A percentile compares a stretch with the other conserved stretches of the same genome.
These are phyloP conservation scores for Ursus arctos DNA, from an alignment of 2,113 vertebrate genomes.

Conservation along the genomic window DNA sequence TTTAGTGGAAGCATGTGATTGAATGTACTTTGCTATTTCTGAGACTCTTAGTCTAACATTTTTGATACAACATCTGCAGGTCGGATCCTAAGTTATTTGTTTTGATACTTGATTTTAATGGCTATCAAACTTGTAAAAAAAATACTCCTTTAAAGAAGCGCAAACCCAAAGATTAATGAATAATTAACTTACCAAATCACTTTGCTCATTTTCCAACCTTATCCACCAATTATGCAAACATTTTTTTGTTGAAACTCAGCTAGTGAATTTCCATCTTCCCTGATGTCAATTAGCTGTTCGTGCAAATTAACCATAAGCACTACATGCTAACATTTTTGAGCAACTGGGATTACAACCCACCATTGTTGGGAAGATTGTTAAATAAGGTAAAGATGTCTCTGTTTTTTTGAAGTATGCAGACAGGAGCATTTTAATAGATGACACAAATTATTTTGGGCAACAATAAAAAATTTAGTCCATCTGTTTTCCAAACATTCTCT, in stretches of 20 bases:
- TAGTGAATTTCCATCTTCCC: background rate
- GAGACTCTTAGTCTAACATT: background rate
- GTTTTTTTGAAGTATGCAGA: background rate
- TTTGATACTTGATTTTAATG: background rate
- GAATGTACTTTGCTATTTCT: background rate
- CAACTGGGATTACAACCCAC: background rate
- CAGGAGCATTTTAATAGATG: background rate
- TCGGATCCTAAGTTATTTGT: background rate
- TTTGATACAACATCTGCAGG: background rate
- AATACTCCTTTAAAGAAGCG: background rate
- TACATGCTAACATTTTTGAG: background rate
- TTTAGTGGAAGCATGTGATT: background rate
- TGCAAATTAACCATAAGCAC: background rate
- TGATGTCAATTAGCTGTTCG: background rate
- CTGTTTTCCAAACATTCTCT: slow-evolving; percentile 22
- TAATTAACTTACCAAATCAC: background rate
- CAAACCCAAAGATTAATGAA: too few relatives aligned
- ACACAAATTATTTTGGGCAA: background rate
- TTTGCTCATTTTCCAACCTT: background rate
- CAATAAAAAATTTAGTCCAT: background rate
- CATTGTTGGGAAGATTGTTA: background rate
- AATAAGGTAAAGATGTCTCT: background rate
- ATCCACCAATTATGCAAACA: background rate
- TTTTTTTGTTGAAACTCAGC: background rate
- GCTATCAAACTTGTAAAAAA: background rate